A percentile compares a stretch with the other conserved stretches of the same genome.
Evolutionary conservation across 2,888 invertebrate species (phyloP).

Genomic region (Apodemia zela): DNA sequence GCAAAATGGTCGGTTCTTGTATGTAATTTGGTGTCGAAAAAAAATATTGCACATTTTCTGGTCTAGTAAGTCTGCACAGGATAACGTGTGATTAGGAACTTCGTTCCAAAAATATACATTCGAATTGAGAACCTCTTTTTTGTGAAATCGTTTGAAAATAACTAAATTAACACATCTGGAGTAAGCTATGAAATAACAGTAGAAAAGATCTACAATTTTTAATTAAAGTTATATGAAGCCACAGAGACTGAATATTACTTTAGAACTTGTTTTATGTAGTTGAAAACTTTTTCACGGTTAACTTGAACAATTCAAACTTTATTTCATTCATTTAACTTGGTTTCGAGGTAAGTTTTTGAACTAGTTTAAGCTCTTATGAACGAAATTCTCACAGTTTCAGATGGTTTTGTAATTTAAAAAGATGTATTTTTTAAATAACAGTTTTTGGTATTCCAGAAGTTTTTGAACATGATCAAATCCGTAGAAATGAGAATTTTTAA

Average conservation of each 20-base stretch:
- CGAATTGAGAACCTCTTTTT: too few species aligned
- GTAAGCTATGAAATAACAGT: not conserved
- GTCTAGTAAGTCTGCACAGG: too few species aligned
- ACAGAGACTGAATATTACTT: constrained; percentile 16
- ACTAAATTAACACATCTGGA: not conserved
- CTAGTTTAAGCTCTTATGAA: constrained; percentile 8
- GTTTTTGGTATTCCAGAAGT: not conserved
- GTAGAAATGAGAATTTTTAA: too few species aligned
- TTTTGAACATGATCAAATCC: not conserved
- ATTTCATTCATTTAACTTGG: constrained; percentile 16
- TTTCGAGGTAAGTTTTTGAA: constrained; percentile 16
- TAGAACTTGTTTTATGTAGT: constrained; percentile 15
- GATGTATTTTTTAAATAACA: not conserved
- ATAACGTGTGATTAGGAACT: too few species aligned
- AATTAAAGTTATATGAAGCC: constrained; percentile 16
- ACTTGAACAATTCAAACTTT: constrained; percentile 17
- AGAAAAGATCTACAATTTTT: constrained; percentile 9
- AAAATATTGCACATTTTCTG: too few species aligned
- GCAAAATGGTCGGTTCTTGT: too few species aligned
- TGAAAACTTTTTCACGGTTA: constrained; percentile 12
- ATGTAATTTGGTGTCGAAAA: too few species aligned
- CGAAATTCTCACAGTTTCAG: constrained; percentile 2
- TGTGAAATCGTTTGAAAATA: too few species aligned
- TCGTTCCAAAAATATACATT: too few species aligned
- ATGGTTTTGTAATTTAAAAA: constrained; percentile 8